Evolutionary conservation across 2,888 invertebrate species (phyloP), one percentile per base, ranked within the genome.

Genomic region (Ennomos quercinarius): DNA sequence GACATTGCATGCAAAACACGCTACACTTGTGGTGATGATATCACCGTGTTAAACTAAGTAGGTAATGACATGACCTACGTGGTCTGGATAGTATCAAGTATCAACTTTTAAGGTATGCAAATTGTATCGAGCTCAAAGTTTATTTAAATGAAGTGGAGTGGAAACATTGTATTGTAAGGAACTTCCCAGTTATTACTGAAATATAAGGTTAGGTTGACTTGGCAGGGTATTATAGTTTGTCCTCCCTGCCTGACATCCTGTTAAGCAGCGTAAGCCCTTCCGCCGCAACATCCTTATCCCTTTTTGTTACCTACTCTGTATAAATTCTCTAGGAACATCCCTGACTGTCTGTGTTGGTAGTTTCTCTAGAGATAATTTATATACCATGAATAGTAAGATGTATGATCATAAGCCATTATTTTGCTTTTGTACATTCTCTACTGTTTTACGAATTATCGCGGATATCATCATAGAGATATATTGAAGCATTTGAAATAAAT

Each of bases 221-320:
- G 42, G 38, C n/a, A 10, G 50, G 13, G 50, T 48, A 40, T 34
- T 51, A 39, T 55, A 52, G 48, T 49, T 43, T 53, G 41, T 52
- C 37, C 36, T 65, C 59, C 61, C 57, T 39, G 50, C 62, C 61
- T 63, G 51, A 61, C 63, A 69, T 72, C 71, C 73, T 70, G 70
- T 61, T 64, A 65, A 66, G 64, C 66, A 68, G 63, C 67, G 62
- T 61, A 69, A 68, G 49, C 61, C 69, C 70, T 78, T 77, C 76
- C 70, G 70, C 64, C 56, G 62, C 65, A 55, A 70, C 76, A 77
- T 81, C 77, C 78, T 74, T 74, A 75, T 68, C 64, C 72, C 61
- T 64, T 69, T 65, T 70, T 67, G 63, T 67, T 66, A 66, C 68
- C 68, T n/a, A n/a, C 65, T 61, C 64, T 65, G 71, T 72, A 67